phyloP scores from a whole-genome alignment of 2,888 invertebrate genomes.

The Yponomeuta evonymella region DNA sequence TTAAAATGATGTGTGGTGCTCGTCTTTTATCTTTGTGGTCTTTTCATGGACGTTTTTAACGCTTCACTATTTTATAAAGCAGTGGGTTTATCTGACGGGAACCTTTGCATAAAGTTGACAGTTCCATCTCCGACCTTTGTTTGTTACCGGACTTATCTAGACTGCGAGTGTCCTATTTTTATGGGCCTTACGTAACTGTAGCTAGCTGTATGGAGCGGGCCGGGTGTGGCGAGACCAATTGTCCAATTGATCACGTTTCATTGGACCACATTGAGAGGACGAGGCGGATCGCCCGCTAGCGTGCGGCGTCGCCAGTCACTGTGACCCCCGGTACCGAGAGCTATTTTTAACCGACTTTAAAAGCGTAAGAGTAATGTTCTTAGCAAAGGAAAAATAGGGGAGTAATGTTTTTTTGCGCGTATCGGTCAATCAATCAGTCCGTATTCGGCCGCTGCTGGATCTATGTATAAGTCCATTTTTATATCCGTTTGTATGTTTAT shows the following conservation, averaged over 20 bases:
- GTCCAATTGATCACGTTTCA: conserved; percentile 49
- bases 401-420: too few species aligned
- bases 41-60: neutral
- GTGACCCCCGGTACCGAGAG: too few species aligned
- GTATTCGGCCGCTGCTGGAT: too few species aligned
- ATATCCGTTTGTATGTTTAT: too few species aligned
- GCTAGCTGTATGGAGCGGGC: conserved; percentile 11
- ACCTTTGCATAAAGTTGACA: neutral
- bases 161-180: neutral
- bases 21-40: conserved; percentile 4
- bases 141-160: neutral
- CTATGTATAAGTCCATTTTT: too few species aligned
- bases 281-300: too few species aligned
- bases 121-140: too few species aligned
- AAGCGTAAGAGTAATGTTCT: too few species aligned
- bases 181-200: neutral
- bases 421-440: too few species aligned
- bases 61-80: neutral
- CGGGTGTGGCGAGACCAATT: conserved; percentile 35
- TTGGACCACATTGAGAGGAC: conserved; percentile 23
- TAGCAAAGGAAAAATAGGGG: too few species aligned
- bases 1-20: neutral
- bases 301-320: too few species aligned
- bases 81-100: neutral
- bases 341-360: too few species aligned